Evolutionary conservation across 2,888 invertebrate species (phyloP), one percentile per base, ranked within the genome.

Genomic region (Hemaris fuciformis): DNA sequence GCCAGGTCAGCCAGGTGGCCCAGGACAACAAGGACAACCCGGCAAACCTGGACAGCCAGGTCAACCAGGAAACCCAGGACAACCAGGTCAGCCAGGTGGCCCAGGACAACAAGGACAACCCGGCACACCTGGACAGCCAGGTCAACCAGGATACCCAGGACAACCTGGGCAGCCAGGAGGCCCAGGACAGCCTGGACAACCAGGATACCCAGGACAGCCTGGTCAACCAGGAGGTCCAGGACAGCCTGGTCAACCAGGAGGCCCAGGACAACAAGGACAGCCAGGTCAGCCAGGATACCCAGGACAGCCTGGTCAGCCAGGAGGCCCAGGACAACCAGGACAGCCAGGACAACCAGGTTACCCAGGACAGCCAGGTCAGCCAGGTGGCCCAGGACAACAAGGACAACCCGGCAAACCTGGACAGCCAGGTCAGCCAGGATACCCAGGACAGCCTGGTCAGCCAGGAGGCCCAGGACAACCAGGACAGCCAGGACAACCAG

Each of bases 21-120:
- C 62, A 1, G 62, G 64, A 2, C 31, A 61, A 3, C 93, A 93
- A 23, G 87, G 85, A 4, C 15, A 61, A 5, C 66, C 68, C 2
- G 77, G 71, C 10, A 31, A 58, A 31, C 94, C 94, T 0, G 93
- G 89, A 58, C 86, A 79, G 18, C 93, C 93, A 13, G 87, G 86
- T 0, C n/a, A 58, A 0, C 68, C 67, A 10, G 76, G 66, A 15
- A 93, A 67, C 58, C 71, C 72, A n/a, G 72, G 67, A 10, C 20
- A 10, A 5, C 73, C 74, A 2, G 74, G 74, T 3, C 63, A 53
- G 0, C 64, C 65, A 13, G 69, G 70, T 1, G 68, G 70, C 57
- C 66, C 66, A 1, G 66, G 64, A 1, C 70, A 56, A 18, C 90
- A 7, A 78, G 78, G 61, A 76, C 64, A 70, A 3, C 74, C 75